These are phyloP conservation scores for Cerastis rubricosa DNA, from an alignment of 2,888 invertebrate genomes.

Conservation along the genomic window DNA sequence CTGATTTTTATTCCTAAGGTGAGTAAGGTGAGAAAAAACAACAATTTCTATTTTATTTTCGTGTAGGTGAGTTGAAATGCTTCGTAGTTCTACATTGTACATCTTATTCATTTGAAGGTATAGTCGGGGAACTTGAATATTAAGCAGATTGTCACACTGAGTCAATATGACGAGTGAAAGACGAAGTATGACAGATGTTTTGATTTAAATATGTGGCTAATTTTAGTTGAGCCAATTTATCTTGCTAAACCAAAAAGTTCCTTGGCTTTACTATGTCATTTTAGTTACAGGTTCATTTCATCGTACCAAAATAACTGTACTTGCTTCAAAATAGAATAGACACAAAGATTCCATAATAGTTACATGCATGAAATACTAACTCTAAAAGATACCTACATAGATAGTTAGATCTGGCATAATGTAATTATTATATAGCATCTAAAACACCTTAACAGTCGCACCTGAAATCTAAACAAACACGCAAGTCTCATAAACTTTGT, in stretches of 20 bases:
- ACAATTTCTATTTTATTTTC: conserved; percentile 2
- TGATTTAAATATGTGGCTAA: neutral
- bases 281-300: conserved; percentile 14
- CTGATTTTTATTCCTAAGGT: conserved; percentile 99
- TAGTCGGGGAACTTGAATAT: neutral
- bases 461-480: conserved; percentile 23
- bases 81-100: conserved; percentile 22
- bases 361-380: conserved; percentile 1
- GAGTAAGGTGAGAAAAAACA: conserved; percentile 62
- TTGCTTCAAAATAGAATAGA: neutral
- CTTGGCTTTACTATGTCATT: neutral
- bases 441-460: conserved; percentile 12
- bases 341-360: neutral
- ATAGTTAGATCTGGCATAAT: neutral
- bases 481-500: conserved; percentile 4
- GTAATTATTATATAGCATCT: neutral
- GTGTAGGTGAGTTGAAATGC: conserved; percentile 2
- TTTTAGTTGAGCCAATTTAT: neutral
- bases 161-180: neutral
- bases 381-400: neutral
- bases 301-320: conserved; percentile 1
- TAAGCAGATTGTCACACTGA: neutral
- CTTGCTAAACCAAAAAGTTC: conserved; percentile 1
- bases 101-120: neutral
- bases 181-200: too few relatives aligned